Evolutionary conservation across 2,797 vertebrate genomes (phyloP).

Genomic region (Microctenopoma lineatum): DNA sequence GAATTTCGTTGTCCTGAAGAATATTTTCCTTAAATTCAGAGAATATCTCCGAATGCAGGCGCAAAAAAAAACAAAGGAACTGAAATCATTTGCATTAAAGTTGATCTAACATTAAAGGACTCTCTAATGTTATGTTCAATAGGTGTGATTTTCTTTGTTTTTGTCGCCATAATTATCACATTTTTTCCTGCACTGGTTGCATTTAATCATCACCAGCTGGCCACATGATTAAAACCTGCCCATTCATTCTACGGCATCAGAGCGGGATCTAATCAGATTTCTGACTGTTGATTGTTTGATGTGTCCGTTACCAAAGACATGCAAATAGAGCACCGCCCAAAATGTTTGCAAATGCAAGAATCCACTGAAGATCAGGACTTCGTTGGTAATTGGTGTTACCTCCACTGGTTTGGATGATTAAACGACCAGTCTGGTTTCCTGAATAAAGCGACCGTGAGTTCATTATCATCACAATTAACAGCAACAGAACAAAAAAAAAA

Average conservation of each 20-base stretch:
- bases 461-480: background rate
- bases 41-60: background rate
- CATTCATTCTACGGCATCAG: background rate
- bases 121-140: background rate
- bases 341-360: background rate
- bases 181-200: background rate
- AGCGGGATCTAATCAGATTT: background rate
- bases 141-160: background rate
- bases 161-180: background rate
- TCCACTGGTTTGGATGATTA: too few species aligned
- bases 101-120: background rate
- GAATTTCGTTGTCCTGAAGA: slow-evolving; percentile 20
- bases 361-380: background rate
- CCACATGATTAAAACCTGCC: slow-evolving; percentile 6
- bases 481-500: too few species aligned
- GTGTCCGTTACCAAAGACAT: background rate
- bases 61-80: background rate
- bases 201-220: slow-evolving; percentile 15
- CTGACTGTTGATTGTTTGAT: background rate
- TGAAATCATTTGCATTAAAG: background rate
- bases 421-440: background rate
- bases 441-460: background rate
- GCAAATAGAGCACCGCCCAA: background rate
- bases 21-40: slow-evolving; percentile 2
- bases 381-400: too few species aligned